Base-by-base conservation (phyloP, 2,888 invertebrate species). In the Dexiosoma caninum region DNA sequence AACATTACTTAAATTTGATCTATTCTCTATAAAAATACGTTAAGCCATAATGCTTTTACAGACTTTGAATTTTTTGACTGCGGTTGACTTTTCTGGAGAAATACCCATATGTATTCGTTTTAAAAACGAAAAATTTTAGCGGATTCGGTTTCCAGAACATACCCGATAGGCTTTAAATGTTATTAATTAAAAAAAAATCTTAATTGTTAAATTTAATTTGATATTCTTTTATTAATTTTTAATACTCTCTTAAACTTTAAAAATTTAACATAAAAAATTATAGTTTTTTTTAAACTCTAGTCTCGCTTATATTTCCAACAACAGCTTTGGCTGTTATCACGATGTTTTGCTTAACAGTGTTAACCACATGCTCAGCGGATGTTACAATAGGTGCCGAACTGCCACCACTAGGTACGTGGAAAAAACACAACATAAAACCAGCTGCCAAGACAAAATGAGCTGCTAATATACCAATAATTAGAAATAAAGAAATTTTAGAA, bases 361-460 rank as follows among this genome's bases (percentile, higher is more conserved):
- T 51, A 8, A 78, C 30, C 2, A 76, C 42, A 7, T 67, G 59
- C 19, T 69, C 27, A 12, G 55, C 10, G 16, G 40, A 9, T 0
- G 57, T 64, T 12, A 35, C 46, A 35, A 69, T 44, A 2, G 70
- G 62, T 1, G 4, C 0, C 9, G 60, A 74, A 4, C 37, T 23
- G 1, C 72, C 30, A 14, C 23, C 66, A 44, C 78, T 83, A 8
- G 94, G 93, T 2, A 91, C 92, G 85, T 95, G 94, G 85, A 95
- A 96, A 89, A 96, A 96, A 86, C 93, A 95, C 77, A 95, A 86
- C 95, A 96, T 95, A 87, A 98, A 97, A 10, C 97, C 96, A 30
- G 95, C 92, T 1, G 97, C 97, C 30, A 98, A 89, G 16, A 96
- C 88, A 60, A 96, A 93, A 89, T 98, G 98, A 82, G 95, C 93